Percentiles rank a stretch among this genome's conserved stretches.
These are phyloP conservation scores for Pteria penguin DNA, from an alignment of 2,888 invertebrate genomes.

Conservation along the genomic window DNA sequence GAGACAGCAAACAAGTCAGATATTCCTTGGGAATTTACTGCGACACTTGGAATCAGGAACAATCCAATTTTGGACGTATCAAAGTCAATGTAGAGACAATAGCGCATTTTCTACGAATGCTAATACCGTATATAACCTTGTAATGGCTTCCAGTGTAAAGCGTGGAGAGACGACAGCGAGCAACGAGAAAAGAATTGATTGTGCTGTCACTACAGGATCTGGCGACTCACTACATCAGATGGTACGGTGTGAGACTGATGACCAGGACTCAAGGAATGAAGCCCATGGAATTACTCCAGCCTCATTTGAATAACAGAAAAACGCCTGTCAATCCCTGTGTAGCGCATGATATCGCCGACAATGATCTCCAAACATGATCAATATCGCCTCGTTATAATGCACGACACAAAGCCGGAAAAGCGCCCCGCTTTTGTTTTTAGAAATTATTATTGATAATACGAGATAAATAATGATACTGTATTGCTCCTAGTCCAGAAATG, in stretches of 20 bases:
- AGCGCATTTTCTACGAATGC: not conserved
- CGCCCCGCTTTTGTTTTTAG: too few species aligned
- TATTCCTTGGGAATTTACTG: not conserved
- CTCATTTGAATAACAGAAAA: not conserved
- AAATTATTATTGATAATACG: too few species aligned
- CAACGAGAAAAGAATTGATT: not conserved
- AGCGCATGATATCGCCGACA: not conserved
- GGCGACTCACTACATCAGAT: not conserved
- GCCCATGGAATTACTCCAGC: not conserved
- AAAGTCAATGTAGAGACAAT: not conserved
- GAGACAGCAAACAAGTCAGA: not conserved
- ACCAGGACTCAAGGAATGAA: not conserved
- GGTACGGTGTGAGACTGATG: not conserved
- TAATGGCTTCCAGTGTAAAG: not conserved
- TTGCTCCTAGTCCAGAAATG: too few species aligned
- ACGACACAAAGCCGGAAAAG: too few species aligned
- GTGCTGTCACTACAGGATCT: not conserved
- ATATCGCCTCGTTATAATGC: not conserved
- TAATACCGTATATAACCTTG: not conserved
- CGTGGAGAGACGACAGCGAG: not conserved
- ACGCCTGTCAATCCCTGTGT: not conserved
- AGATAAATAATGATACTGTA: too few species aligned
- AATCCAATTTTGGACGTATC: not conserved
- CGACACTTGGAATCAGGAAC: not conserved
- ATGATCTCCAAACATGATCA: not conserved